Evolutionary conservation across 2,888 invertebrate genomes (phyloP), one percentile per base, ranked within the genome.

Genomic region (Stegophylla sp.): DNA sequence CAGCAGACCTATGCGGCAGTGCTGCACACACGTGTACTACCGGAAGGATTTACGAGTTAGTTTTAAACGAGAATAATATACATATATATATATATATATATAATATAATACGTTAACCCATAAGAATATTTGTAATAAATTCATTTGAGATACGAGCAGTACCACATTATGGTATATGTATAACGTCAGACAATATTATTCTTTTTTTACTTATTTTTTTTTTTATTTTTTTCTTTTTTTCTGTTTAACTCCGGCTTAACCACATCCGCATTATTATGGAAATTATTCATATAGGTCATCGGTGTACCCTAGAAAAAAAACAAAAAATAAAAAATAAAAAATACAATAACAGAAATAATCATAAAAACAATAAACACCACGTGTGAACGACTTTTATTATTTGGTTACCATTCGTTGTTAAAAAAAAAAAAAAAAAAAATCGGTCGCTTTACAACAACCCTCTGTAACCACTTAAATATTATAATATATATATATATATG

Each of bases 271-370:
- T 64, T 64, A 75, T 75, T 75, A 75, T 75, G 64, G 75, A 75
- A 75, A 75, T 75, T 75, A 75, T 75, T 75, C 75, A 64, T 64
- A 75, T 66, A 75, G 75, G 75, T 75, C 75, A 75, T 75, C 64
- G 53, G 75, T 64, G 3, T 64, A 51, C 64, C 64, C 26, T 53
- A 53, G 34, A 34, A 34, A 45, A 45, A 73, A 61, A 71, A 63
- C 26, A 63, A 56, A 26, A 45, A 66, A 64, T 1, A 43, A 5
- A 56, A 43, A 15, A 45, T 17, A 71, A 20, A 74, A 5, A 63
- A 48, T n/a, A 51, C 0, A 64, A 41, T 17, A 41, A 41, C 13
- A 45, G n/a, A 51, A 74, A 61, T 34, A 5, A n/a, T 51, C 51
- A 41, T 43, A 66, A 64, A 34, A 75, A 75, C 23, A 64, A 66